These are phyloP conservation scores for Thunnus maccoyii DNA, from an alignment of 2,113 vertebrate species.

Conservation along the genomic window DNA sequence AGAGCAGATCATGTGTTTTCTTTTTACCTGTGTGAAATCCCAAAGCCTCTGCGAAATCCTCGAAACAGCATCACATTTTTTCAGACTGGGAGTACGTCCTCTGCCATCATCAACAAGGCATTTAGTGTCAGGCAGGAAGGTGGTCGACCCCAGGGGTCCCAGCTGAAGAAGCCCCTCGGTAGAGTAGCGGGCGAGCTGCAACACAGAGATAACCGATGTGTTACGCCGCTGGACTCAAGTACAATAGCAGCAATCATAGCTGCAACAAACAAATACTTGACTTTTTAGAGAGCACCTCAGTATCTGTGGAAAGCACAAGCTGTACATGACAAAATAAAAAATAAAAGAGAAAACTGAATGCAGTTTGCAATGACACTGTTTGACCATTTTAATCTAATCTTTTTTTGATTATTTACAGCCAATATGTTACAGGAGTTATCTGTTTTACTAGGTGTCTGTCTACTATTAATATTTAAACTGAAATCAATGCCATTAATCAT, in stretches of 20 bases:
- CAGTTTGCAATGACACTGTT: conserved; percentile 19
- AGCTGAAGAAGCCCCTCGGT: conserved; percentile 94
- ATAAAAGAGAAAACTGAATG: neutral
- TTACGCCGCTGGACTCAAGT: neutral
- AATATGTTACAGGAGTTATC: too few species aligned
- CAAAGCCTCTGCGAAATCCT: conserved; percentile 92
- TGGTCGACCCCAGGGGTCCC: conserved; percentile 95
- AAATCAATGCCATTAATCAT: neutral
- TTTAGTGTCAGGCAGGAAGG: conserved; percentile 96
- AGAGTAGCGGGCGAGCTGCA: conserved; percentile 93
- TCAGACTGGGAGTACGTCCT: conserved; percentile 90
- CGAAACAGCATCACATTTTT: conserved; percentile 91
- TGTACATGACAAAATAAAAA: neutral
- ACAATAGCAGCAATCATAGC: conserved; percentile 10
- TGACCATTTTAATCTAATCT: neutral
- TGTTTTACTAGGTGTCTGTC: neutral
- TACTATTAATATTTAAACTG: neutral
- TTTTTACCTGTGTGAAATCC: conserved; percentile 97
- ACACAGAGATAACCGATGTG: conserved; percentile 33
- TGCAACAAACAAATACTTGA: conserved; percentile 2
- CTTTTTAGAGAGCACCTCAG: conserved; percentile 18
- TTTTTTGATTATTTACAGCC: too few species aligned
- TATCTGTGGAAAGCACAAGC: neutral
- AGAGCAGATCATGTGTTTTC: neutral
- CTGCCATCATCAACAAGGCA: conserved; percentile 94